Evolutionary conservation across 2,888 invertebrate species (phyloP).

Genomic region (Lagria hirta): DNA sequence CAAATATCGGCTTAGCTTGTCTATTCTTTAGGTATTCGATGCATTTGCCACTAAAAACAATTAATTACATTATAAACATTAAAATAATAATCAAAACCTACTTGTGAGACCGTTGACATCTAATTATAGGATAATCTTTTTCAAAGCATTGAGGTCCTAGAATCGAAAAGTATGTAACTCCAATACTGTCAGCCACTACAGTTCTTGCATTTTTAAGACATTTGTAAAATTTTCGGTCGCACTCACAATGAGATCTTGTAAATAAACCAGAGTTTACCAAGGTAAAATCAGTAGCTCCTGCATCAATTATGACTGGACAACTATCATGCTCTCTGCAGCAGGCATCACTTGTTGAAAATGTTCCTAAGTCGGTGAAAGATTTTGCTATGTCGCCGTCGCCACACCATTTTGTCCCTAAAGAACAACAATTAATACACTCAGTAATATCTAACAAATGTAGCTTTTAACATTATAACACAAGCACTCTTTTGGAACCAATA

Average conservation of each 20-base stretch:
- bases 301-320: slow-evolving; percentile 62
- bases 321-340: slow-evolving; percentile 73
- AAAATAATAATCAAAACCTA: not conserved
- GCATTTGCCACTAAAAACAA: slow-evolving; percentile 51
- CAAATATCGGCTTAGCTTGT: slow-evolving; percentile 57
- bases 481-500: not conserved
- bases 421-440: too few relatives aligned
- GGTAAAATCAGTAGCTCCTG: slow-evolving; percentile 60
- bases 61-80: not conserved
- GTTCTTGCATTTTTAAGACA: slow-evolving; percentile 64
- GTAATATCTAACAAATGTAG: slow-evolving; percentile 5
- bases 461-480: not conserved
- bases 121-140: too few relatives aligned
- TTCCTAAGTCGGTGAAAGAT: slow-evolving; percentile 62
- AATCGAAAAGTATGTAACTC: too few relatives aligned
- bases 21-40: slow-evolving; percentile 58
- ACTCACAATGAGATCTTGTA: slow-evolving; percentile 72
- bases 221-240: slow-evolving; percentile 66
- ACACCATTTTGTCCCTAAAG: slow-evolving; percentile 73
- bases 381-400: slow-evolving; percentile 67
- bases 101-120: slow-evolving; percentile 51
- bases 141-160: too few relatives aligned
- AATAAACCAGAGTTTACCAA: slow-evolving; percentile 67
- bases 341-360: slow-evolving; percentile 65
- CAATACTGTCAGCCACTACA: slow-evolving; percentile 59